Conservation (phyloP, 2,888 invertebrate species). For the Lumbricus terrestris region DNA sequence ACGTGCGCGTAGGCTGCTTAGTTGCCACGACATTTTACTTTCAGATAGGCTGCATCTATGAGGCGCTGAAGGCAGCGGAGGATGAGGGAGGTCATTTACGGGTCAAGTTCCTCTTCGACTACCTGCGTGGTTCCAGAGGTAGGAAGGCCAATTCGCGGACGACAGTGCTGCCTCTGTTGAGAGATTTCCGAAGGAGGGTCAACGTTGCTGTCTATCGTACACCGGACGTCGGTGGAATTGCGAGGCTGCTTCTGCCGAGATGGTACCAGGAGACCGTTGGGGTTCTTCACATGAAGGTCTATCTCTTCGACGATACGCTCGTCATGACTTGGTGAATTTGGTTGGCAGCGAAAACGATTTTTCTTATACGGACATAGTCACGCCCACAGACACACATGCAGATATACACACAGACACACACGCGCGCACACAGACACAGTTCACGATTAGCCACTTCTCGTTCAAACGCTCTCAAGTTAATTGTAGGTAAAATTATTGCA, state of each 20-base stretch:
- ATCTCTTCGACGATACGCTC: slow-evolving; percentile 88
- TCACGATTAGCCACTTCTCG: too few species aligned
- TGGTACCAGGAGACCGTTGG: slow-evolving; percentile 80
- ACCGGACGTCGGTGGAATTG: slow-evolving; percentile 78
- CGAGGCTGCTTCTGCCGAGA: slow-evolving; percentile 77
- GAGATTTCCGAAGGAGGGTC: slow-evolving; percentile 57
- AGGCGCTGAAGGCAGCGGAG: slow-evolving; percentile 10
- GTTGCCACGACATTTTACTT: too few species aligned
- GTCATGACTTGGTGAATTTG: slow-evolving; percentile 80
- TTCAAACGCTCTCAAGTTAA: too few species aligned
- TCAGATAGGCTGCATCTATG: slow-evolving; percentile 22
- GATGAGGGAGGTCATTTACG: slow-evolving; percentile 51
- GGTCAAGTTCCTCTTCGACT: slow-evolving; percentile 81
- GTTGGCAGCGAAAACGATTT: too few species aligned
- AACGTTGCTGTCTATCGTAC: slow-evolving; percentile 78
- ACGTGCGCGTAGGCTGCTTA: too few species aligned
- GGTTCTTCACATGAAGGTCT: slow-evolving; percentile 95
- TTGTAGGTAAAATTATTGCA: too few species aligned
- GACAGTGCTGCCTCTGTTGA: slow-evolving; percentile 74
- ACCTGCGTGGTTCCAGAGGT: slow-evolving; percentile 83
- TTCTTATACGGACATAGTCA: too few species aligned
- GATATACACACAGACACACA: too few species aligned
- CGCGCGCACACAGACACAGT: too few species aligned
- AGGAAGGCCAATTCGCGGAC: slow-evolving; percentile 65
- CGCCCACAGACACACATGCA: too few species aligned